These are phyloP conservation scores for Cotesia chilonis DNA, from an alignment of 1,140 invertebrate species.

Conservation along the genomic window DNA sequence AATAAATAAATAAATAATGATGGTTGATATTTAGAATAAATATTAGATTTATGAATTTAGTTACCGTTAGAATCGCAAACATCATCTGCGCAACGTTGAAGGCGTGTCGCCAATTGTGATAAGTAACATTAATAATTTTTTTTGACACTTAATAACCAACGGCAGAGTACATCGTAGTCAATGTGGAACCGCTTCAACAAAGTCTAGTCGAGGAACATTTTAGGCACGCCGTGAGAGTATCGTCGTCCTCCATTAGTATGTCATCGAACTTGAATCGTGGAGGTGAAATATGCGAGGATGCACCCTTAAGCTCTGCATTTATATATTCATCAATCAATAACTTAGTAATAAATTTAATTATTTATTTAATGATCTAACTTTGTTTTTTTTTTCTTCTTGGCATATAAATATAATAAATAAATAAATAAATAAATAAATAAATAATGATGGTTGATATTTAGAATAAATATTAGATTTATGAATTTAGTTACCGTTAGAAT, in stretches of 20 bases:
- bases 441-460: conserved; percentile 22
- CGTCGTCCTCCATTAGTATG: conserved; percentile 83
- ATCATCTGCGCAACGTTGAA: conserved; percentile 97
- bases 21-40: conserved; percentile 18
- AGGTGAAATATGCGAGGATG: conserved; percentile 84
- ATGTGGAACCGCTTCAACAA: conserved; percentile 91
- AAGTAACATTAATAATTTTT: conserved; percentile 96
- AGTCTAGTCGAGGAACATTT: conserved; percentile 91
- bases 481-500: conserved; percentile 81
- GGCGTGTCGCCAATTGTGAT: conserved; percentile 97
- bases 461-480: conserved; percentile 16
- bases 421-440: neutral
- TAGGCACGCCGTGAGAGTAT: conserved; percentile 85
- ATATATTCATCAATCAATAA: conserved; percentile 30
- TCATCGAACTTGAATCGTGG: conserved; percentile 89
- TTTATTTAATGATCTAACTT: too few species aligned
- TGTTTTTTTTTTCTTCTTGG: too few species aligned
- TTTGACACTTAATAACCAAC: conserved; percentile 93
- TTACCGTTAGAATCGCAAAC: conserved; percentile 90
- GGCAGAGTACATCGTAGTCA: conserved; percentile 86
- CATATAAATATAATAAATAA: neutral
- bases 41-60: conserved; percentile 47
- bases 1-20: conserved; percentile 24
- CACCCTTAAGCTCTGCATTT: conserved; percentile 71
- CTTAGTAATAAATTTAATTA: conserved; percentile 10